Base-by-base conservation (phyloP, 2,888 invertebrate genomes). In the Ganaspis brasiliensis region DNA sequence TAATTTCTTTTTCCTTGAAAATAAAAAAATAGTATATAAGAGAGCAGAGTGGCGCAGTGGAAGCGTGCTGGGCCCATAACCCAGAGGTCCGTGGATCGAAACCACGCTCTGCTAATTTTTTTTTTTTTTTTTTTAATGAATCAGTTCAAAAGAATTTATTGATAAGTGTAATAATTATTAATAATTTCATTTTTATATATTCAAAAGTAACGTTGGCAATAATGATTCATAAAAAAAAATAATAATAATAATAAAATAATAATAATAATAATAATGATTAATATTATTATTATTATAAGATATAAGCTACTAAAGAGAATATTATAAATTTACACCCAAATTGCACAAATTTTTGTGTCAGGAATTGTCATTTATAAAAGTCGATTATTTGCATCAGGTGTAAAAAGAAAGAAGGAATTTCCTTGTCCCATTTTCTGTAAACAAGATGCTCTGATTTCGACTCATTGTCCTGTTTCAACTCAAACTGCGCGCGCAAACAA, bases 401-500 rank as follows among this genome's bases (percentile, higher is more conserved):
- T 70, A 71, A 74, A 78, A 37, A 76, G 35, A 37, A 72, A 61
- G 67, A 75, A 45, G 74, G 35, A 59, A 70, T 59, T 35, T 26
- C 26, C 45, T 73, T n/a, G 35, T 57, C 77, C 77, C 77, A 73
- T 57, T 67, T 79, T n/a, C 8, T 31, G 12, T 12, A 37, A 24
- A 70, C 45, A 35, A 31, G 55, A 72, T 12, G 12, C 14, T 19
- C 21, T 49, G 14, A 37, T 52, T 72, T 35, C 56, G 26, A 16
- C 72, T 37, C 31, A 49, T 49, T 37, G 56, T 56, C 21, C 21
- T 6, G 31, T 40, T 14, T 21, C 6, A 40, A 37, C 63, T 56
- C 40, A 21, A 63, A 63, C 63, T 63, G 37, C 63, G 40, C 21
- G 37, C 63, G 63, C 40, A 75, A 82, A 84, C 82, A 86, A 88